Base-by-base conservation (phyloP, 2,888 invertebrate species). In the Omphaloscelis lunosa region DNA sequence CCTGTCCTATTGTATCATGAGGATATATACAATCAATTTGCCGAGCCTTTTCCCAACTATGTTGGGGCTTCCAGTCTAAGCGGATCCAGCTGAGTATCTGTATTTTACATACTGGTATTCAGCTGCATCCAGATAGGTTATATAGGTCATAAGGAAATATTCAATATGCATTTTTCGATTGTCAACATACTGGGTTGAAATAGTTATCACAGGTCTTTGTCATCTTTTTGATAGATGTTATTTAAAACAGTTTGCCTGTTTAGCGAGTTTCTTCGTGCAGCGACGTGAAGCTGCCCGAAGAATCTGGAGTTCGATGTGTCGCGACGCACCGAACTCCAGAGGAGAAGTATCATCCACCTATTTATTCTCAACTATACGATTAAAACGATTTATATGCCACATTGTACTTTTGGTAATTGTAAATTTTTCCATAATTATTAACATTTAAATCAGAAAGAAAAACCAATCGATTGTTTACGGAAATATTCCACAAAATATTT, bases 381-480 rank as follows among this genome's bases (percentile, higher is more conserved):
- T n/a, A 48, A 58, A 39, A n/a, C 7, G 51, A 68, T 74, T 67
- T 74, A 27, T 51, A 45, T 45, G 23, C n/a, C 8, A 48, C 79
- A 58, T 71, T n/a, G 12, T 39, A 56, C 56, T 48, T 27, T 17
- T 51, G 23, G 11, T n/a, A n/a, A 27, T 41, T 63, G 7, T 39
- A 7, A 1, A 53, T 39, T 65, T 39, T 56, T 68, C 39, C 41
- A 62, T 71, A 61, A 56, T 20, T 11, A 62, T 63, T 51, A 15
- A 29, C 23, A 77, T 72, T 65, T 29, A 39, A 78, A 63, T 27
- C 23, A 51, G 15, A 63, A 41, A 41, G 27, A 53, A 75, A 56
- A 39, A 56, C n/a, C n/a, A 58, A 56, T 69, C 17, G 59, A 69
- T 61, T 69, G 23, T 53, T 27, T 56, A 66, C 56, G 56, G 41